Evolutionary conservation across 1,140 invertebrate genomes (phyloP).

Genomic region (Zaprionus ornatus): DNA sequence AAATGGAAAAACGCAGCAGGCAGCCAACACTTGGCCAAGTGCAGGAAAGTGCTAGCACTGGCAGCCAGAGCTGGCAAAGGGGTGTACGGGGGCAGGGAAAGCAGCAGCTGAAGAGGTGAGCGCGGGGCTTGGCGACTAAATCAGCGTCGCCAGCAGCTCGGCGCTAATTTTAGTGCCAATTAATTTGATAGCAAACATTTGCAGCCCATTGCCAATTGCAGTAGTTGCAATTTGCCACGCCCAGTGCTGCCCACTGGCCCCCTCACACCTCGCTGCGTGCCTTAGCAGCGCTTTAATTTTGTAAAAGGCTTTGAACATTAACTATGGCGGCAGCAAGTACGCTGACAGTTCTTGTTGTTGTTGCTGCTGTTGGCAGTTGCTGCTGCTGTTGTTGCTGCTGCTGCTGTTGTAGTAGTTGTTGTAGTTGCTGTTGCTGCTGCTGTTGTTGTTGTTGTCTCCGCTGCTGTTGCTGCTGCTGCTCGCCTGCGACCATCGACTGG

Average conservation of each 20-base stretch:
- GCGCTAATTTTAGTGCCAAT: slow-evolving; percentile 81
- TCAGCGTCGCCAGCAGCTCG: slow-evolving; percentile 41
- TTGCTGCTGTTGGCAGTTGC: not conserved
- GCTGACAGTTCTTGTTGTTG: slow-evolving; percentile 40
- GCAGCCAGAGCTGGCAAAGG: not conserved
- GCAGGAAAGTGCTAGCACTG: slow-evolving; percentile 18
- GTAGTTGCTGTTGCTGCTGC: not conserved
- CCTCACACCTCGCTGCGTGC: not conserved
- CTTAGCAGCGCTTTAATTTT: slow-evolving; percentile 61
- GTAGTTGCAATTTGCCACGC: slow-evolving; percentile 28
- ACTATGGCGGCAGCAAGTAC: slow-evolving; percentile 34
- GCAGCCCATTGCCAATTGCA: slow-evolving; percentile 56
- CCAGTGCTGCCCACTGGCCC: not conserved
- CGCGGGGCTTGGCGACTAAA: slow-evolving; percentile 43
- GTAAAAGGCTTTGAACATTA: slow-evolving; percentile 67
- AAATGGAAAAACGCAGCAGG: slow-evolving; percentile 65
- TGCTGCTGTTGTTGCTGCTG: slow-evolving; percentile 5
- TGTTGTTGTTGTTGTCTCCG: slow-evolving; percentile 3
- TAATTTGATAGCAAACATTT: slow-evolving; percentile 81
- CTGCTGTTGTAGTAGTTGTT: slow-evolving; percentile 14
- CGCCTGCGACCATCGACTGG: not conserved
- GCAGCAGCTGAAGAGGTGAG: not conserved
- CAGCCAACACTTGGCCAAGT: slow-evolving; percentile 47
- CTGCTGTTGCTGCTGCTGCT: not conserved
- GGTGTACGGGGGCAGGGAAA: not conserved